These are phyloP conservation scores for Helicoverpa zea DNA, from an alignment of 1,140 invertebrate species.

Conservation along the genomic window DNA sequence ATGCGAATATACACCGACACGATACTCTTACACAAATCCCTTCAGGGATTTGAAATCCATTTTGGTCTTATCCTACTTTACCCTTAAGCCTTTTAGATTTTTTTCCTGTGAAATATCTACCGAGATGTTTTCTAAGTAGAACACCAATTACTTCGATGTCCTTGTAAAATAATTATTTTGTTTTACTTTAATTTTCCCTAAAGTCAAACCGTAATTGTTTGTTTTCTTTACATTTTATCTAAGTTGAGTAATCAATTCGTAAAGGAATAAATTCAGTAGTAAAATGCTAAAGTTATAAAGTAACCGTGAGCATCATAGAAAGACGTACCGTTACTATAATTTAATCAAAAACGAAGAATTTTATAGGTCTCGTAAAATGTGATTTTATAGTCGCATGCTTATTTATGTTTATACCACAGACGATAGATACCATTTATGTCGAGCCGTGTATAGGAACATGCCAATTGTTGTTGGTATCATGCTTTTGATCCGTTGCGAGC, in stretches of 20 bases:
- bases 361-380: constrained; percentile 32
- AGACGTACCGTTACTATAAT: constrained; percentile 4
- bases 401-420: constrained; percentile 1
- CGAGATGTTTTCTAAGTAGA: constrained; percentile 3
- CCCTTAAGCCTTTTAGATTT: not conserved
- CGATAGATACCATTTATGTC: not conserved
- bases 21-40: constrained; percentile 35
- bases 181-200: constrained; percentile 26
- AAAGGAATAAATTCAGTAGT: constrained; percentile 3
- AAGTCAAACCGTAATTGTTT: constrained; percentile 19
- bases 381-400: constrained; percentile 45
- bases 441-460: constrained; percentile 40
- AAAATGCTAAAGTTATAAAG: constrained; percentile 30
- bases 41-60: not conserved
- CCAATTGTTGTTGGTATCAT: constrained; percentile 54
- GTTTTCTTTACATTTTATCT: constrained; percentile 9
- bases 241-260: not conserved
- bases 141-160: constrained; percentile 22
- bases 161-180: constrained; percentile 31
- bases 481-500: constrained; percentile 53
- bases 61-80: constrained; percentile 9
- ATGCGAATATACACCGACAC: constrained; percentile 60
- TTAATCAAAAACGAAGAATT: constrained; percentile 17
- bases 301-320: constrained; percentile 9
- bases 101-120: not conserved